Evolutionary conservation across 2,888 invertebrate genomes (phyloP).

Genomic region (Meiosimyza decipiens): DNA sequence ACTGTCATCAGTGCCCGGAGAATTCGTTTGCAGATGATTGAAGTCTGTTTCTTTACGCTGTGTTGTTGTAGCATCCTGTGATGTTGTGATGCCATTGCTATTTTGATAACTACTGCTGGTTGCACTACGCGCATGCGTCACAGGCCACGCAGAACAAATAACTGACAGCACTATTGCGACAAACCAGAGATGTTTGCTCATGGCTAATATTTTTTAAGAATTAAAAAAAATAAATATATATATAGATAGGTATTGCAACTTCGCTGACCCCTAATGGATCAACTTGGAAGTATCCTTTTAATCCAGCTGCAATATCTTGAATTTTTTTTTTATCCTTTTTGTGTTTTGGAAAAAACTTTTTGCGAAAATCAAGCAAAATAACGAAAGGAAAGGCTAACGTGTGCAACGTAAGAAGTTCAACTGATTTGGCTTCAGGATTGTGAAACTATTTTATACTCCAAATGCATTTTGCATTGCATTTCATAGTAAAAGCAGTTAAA

Average conservation of each 20-base stretch:
- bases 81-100: slow-evolving; percentile 47
- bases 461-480: slow-evolving; percentile 11
- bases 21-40: background rate
- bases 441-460: slow-evolving; percentile 60
- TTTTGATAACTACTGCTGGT: slow-evolving; percentile 47
- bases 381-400: slow-evolving; percentile 22
- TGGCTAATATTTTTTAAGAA: background rate
- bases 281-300: too few species aligned
- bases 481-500: background rate
- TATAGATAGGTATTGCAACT: too few species aligned
- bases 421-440: slow-evolving; percentile 55
- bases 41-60: background rate
- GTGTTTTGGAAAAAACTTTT: too few species aligned
- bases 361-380: too few species aligned
- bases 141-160: slow-evolving; percentile 35
- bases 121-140: slow-evolving; percentile 52
- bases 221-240: too few species aligned
- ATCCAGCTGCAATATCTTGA: too few species aligned
- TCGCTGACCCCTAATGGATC: too few species aligned
- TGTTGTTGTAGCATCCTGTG: background rate
- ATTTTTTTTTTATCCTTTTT: too few species aligned
- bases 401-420: slow-evolving; percentile 50
- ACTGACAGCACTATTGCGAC: background rate
- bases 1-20: slow-evolving; percentile 35
- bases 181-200: slow-evolving; percentile 5